These are phyloP conservation scores for Rhinichthys osculus DNA, from an alignment of 2,797 vertebrate species.

Conservation along the genomic window DNA sequence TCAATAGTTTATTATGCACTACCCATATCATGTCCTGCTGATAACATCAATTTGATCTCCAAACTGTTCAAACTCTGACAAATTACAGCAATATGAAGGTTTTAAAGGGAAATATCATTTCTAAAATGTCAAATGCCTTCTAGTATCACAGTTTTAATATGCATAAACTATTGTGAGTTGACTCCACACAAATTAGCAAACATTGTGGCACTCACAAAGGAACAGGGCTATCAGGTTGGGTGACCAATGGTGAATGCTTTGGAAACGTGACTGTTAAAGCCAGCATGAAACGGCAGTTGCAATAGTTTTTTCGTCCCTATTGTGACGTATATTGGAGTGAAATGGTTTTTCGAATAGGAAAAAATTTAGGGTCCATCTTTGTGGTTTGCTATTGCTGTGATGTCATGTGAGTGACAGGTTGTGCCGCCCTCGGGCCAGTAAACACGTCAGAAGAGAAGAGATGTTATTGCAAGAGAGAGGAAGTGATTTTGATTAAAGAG, in stretches of 20 bases:
- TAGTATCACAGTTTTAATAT: not conserved
- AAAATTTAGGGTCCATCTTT: not conserved
- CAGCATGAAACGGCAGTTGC: not conserved
- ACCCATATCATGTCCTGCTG: slow-evolving; percentile 63
- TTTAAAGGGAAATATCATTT: not conserved
- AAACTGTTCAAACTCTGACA: slow-evolving; percentile 22
- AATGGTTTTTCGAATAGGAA: not conserved
- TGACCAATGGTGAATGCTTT: slow-evolving; percentile 1
- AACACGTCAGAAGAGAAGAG: not conserved
- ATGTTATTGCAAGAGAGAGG: not conserved
- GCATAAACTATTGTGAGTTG: not conserved
- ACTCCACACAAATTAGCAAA: not conserved
- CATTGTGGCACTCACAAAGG: not conserved
- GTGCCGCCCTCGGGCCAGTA: not conserved
- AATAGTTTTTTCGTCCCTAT: not conserved
- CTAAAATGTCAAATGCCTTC: not conserved
- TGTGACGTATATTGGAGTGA: not conserved
- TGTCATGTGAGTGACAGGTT: not conserved
- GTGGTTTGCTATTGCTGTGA: not conserved
- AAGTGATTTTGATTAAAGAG: not conserved
- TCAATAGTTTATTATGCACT: slow-evolving; percentile 61
- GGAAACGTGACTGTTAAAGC: not conserved
- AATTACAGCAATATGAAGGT: not conserved
- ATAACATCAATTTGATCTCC: slow-evolving; percentile 21
- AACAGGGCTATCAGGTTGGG: too few relatives aligned